phyloP scores from a whole-genome alignment of 2,888 invertebrate genomes.

The Ganaspis brasiliensis region DNA sequence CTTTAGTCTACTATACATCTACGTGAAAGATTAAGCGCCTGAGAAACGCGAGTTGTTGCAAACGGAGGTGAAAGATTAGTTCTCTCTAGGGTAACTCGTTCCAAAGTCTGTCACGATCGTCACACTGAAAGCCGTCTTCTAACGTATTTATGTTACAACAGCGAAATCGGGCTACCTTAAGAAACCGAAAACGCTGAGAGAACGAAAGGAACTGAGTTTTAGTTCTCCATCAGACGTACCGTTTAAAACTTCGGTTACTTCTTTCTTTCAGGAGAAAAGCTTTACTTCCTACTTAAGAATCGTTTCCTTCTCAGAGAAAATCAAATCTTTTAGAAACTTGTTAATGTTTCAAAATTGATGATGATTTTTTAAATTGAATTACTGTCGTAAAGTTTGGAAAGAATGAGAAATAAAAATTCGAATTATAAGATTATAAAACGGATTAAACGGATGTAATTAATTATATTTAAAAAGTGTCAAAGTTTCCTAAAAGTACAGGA shows the following conservation, averaged over 20 bases:
- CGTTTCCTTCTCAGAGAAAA: neutral
- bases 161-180: neutral
- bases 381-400: no score
- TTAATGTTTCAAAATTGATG: neutral
- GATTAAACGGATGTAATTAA: no score
- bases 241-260: neutral
- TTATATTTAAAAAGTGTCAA: no score
- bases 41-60: slow-evolving; percentile 37
- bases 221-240: neutral
- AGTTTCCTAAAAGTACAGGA: no score
- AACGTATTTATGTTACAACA: slow-evolving; percentile 37
- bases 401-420: no score
- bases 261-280: neutral
- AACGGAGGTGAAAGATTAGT: slow-evolving; percentile 41
- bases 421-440: no score
- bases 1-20: slow-evolving; percentile 22
- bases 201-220: slow-evolving; percentile 10
- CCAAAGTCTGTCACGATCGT: slow-evolving; percentile 41
- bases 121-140: slow-evolving; percentile 23
- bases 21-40: slow-evolving; percentile 37
- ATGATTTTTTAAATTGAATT: neutral
- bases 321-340: neutral
- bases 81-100: slow-evolving; percentile 38
- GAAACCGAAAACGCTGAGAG: slow-evolving; percentile 15
- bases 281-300: neutral